A percentile compares a stretch with the other conserved stretches of the same genome.
phyloP scores from a whole-genome alignment of 1,140 invertebrate genomes.

The Hydropsyche tenuis region DNA sequence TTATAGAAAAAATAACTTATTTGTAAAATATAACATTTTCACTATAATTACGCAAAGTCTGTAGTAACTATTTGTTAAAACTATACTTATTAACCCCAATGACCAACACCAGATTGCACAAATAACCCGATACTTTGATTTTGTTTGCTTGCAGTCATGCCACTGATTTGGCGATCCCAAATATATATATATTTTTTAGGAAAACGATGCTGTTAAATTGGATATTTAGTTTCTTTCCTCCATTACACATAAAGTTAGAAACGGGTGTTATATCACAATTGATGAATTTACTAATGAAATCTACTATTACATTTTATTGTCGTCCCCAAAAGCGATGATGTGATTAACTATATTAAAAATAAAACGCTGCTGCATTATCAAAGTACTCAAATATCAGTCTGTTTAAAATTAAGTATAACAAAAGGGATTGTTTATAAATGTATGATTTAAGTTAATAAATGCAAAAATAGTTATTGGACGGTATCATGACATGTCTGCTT shows the following conservation, averaged over 20 bases:
- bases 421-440: background rate
- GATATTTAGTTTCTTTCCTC: no score
- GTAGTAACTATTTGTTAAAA: slow-evolving; percentile 48
- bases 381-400: slow-evolving; percentile 35
- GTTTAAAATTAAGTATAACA: slow-evolving; percentile 2
- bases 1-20: slow-evolving; percentile 42
- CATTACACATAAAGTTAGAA: no score
- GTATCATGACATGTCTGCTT: slow-evolving; percentile 48
- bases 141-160: slow-evolving; percentile 62
- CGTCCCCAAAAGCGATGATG: no score
- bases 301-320: no score
- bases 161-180: slow-evolving; percentile 49
- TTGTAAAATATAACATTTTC: slow-evolving; percentile 45
- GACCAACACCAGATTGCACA: slow-evolving; percentile 67
- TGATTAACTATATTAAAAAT: no score
- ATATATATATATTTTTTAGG: no score
- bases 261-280: no score
- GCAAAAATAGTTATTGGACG: slow-evolving; percentile 43
- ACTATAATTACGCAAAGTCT: slow-evolving; percentile 41
- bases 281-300: no score
- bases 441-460: slow-evolving; percentile 22
- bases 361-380: background rate
- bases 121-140: slow-evolving; percentile 67
- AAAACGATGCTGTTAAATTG: no score
- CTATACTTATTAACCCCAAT: slow-evolving; percentile 59